A percentile compares a stretch with the other conserved stretches of the same genome.
phyloP scores from a whole-genome alignment of 2,888 invertebrate genomes.

The Agrilus cyanescens region DNA sequence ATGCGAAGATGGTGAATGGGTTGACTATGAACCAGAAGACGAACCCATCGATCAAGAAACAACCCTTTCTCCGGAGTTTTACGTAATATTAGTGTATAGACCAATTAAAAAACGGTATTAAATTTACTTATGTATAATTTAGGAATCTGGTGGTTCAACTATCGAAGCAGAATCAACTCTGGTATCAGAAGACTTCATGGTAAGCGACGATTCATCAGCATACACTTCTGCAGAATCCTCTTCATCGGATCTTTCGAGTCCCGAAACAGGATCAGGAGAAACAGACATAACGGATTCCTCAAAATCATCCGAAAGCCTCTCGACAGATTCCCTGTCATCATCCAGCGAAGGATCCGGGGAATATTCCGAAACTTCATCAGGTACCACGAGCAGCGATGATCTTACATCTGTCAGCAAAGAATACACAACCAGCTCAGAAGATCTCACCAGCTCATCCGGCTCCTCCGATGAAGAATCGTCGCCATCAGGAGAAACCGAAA shows the following conservation, averaged over 20 bases:
- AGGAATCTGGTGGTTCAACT: too few relatives aligned
- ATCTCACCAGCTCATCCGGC: constrained; percentile 6
- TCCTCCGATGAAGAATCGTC: constrained; percentile 7
- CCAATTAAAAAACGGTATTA: too few relatives aligned
- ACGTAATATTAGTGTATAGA: constrained; percentile 3
- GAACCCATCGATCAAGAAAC: constrained; percentile 7
- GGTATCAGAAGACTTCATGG: constrained; percentile 7
- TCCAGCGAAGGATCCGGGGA: neutral
- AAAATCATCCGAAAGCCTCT: constrained; percentile 1
- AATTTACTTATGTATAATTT: too few relatives aligned
- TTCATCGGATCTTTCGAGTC: neutral
- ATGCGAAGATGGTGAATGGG: constrained; percentile 41
- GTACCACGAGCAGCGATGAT: too few relatives aligned
- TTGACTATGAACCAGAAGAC: constrained; percentile 34
- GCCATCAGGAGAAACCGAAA: constrained; percentile 8
- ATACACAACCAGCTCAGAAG: neutral
- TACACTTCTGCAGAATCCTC: constrained; percentile 1
- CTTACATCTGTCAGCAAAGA: neutral
- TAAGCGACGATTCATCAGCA: constrained; percentile 7
- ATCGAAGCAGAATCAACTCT: neutral
- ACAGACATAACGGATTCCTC: constrained; percentile 6
- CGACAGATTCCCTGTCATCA: neutral
- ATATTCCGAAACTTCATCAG: too few relatives aligned
- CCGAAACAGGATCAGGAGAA: constrained; percentile 24
- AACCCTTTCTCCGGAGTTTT: constrained; percentile 12